Percentiles rank a stretch among this genome's conserved stretches.
These are phyloP conservation scores for Todiramphus saurophagus DNA, from an alignment of 2,113 vertebrate genomes.

Conservation along the genomic window DNA sequence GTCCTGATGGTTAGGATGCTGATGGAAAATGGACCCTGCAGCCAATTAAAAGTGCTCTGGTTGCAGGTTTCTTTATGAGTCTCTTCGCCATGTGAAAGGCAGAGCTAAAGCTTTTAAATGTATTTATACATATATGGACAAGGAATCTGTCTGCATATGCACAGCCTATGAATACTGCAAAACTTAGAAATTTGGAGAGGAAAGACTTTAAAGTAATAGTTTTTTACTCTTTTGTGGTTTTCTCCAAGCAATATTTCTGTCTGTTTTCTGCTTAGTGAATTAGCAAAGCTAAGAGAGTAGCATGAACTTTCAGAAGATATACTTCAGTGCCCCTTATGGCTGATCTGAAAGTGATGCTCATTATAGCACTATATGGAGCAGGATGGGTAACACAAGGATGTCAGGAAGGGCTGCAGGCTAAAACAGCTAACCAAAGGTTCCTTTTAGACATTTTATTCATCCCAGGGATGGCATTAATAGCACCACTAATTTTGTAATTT, in stretches of 20 bases:
- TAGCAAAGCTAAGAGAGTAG: slow-evolving; percentile 21
- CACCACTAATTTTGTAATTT: not conserved
- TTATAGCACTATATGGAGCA: not conserved
- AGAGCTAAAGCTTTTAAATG: not conserved
- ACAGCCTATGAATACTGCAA: not conserved
- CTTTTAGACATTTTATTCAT: not conserved
- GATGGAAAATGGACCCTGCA: not conserved
- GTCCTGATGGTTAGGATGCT: not conserved
- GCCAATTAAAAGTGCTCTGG: not conserved
- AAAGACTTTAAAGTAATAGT: not conserved
- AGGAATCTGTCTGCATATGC: not conserved
- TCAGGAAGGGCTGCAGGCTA: slow-evolving; percentile 37
- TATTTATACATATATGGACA: not conserved
- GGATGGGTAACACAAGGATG: not conserved
- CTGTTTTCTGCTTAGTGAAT: slow-evolving; percentile 28
- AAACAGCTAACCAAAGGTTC: not conserved
- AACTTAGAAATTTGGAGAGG: not conserved
- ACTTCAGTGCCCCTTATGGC: slow-evolving; percentile 43
- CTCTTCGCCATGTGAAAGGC: not conserved
- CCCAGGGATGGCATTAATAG: not conserved
- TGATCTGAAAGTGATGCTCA: slow-evolving; percentile 34
- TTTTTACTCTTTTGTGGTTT: not conserved
- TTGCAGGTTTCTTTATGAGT: not conserved
- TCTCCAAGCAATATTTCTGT: not conserved
- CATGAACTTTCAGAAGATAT: slow-evolving; percentile 33